A percentile compares a stretch with the other conserved stretches of the same genome.
phyloP scores from a whole-genome alignment of 1,140 invertebrate species.

The Coelopa frigida region DNA sequence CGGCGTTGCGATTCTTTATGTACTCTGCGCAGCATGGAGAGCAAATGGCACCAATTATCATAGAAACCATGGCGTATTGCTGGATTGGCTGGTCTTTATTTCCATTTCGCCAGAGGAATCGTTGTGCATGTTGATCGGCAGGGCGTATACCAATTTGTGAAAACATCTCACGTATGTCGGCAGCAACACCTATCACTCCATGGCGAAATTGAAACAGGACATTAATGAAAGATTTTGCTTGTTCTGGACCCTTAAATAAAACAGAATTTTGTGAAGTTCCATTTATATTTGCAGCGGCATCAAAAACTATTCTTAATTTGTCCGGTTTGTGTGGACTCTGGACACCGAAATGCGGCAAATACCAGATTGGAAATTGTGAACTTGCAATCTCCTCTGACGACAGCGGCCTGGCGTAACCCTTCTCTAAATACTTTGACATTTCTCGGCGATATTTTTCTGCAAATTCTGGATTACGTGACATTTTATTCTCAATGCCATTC shows the following conservation, averaged over 20 bases:
- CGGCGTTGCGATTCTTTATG: slow-evolving; percentile 28
- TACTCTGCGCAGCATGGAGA: slow-evolving; percentile 27
- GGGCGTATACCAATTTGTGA: slow-evolving; percentile 25
- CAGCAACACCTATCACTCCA: slow-evolving; percentile 20
- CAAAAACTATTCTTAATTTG: slow-evolving; percentile 27
- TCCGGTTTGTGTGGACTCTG: slow-evolving; percentile 22
- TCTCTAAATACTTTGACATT: slow-evolving; percentile 17
- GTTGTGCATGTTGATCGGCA: slow-evolving; percentile 24
- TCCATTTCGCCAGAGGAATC: slow-evolving; percentile 29
- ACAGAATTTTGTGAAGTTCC: slow-evolving; percentile 23
- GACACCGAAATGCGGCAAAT: slow-evolving; percentile 33
- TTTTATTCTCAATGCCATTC: slow-evolving; percentile 8
- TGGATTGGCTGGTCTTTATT: slow-evolving; percentile 11
- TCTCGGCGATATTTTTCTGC: slow-evolving; percentile 10
- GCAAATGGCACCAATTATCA: slow-evolving; percentile 33
- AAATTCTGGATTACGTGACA: slow-evolving; percentile 10
- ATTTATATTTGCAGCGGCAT: slow-evolving; percentile 20
- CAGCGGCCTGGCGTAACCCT: slow-evolving; percentile 17
- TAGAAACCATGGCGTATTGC: slow-evolving; percentile 25
- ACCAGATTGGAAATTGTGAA: slow-evolving; percentile 18
- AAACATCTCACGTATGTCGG: slow-evolving; percentile 44
- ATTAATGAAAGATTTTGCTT: slow-evolving; percentile 22
- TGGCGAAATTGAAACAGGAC: slow-evolving; percentile 34
- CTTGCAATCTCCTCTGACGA: background rate
- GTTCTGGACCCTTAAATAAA: slow-evolving; percentile 26